phyloP scores from a whole-genome alignment of 2,113 vertebrate genomes.

The Trinectes maculatus region DNA sequence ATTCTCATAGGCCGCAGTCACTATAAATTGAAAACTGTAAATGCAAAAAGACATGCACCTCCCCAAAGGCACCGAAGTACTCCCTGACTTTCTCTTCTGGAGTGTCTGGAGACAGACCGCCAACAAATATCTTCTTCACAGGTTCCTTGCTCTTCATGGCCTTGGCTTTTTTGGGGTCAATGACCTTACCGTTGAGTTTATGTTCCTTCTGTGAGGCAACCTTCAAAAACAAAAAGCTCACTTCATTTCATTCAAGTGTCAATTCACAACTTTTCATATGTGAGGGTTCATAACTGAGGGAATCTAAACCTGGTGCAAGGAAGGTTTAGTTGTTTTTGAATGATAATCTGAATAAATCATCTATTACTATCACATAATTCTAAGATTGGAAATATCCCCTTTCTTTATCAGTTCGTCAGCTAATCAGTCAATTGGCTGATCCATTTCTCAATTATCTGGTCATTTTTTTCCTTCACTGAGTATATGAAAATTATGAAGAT shows the following conservation, averaged over 20 bases:
- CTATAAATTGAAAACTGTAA: background rate
- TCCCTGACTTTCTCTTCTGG: conserved; percentile 98
- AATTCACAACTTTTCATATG: too few relatives aligned
- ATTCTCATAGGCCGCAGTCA: too few relatives aligned
- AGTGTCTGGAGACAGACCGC: conserved; percentile 97
- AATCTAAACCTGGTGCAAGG: too few relatives aligned
- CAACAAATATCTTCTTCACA: conserved; percentile 98
- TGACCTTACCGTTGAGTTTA: conserved; percentile 98
- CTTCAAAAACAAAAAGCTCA: conserved; percentile 78
- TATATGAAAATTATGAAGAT: background rate
- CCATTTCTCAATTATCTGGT: background rate
- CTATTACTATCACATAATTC: too few relatives aligned
- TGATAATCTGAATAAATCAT: too few relatives aligned
- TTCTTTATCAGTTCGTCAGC: too few relatives aligned
- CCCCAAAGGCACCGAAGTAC: conserved; percentile 95
- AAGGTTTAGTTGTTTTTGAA: too few relatives aligned
- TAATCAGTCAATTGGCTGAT: background rate
- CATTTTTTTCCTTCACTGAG: background rate
- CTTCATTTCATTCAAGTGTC: too few relatives aligned
- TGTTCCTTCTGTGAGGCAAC: conserved; percentile 97
- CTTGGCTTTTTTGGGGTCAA: conserved; percentile 98
- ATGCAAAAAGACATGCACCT: conserved; percentile 80
- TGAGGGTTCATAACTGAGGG: too few relatives aligned
- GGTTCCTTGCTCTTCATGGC: conserved; percentile 99
- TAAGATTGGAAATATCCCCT: too few relatives aligned